Evolutionary conservation across 2,113 vertebrate genomes (phyloP), one percentile per base, ranked within the genome.

Genomic region (Entosphenus tridentatus): DNA sequence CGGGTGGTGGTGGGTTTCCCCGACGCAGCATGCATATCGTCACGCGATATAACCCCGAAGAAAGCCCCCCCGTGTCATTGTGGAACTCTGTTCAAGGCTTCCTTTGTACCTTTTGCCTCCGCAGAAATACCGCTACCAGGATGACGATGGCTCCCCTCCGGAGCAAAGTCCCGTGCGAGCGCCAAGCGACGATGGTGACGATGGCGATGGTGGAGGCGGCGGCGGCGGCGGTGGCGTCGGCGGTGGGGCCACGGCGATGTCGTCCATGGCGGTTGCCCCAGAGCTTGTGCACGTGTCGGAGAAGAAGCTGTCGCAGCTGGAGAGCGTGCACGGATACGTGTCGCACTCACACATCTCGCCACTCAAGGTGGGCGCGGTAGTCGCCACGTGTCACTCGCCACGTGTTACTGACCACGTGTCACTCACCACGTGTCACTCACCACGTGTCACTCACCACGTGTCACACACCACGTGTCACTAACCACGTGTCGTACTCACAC

Each of bases 41-140:
- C 18, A 21, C 18, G 18, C 2, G 18, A 21, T 21, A 2, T 21
- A 21, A 21, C 2, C 18, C 18, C 18, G 18, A 21, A 21, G 18
- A 21, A 39, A 39, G 1, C 3, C 39, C 18, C 18, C 3, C 39
- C 39, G 39, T 39, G 39, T 39, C 39, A 39, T 39, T 39, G 39
- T 6, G 39, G 39, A 39, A 39, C 39, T 39, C 39, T 39, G 39
- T 39, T 39, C 39, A 39, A 39, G 39, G 39, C 2, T 21, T 5
- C 39, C 39, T 39, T 39, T 6, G 39, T 6, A 39, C 39, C 39
- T 39, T 39, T 39, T 39, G 39, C 39, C 59, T 76, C 62, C 65
- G 69, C 74, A 84, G 82, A 83, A 84, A 74, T 83, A 84, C 68
- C 79, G 82, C 72, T 84, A 83, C 76, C 81, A 82, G 71, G 82